Evolutionary conservation across 2,797 vertebrate species (phyloP), one percentile per base, ranked within the genome.

Genomic region (Hoplostethus mediterraneus): DNA sequence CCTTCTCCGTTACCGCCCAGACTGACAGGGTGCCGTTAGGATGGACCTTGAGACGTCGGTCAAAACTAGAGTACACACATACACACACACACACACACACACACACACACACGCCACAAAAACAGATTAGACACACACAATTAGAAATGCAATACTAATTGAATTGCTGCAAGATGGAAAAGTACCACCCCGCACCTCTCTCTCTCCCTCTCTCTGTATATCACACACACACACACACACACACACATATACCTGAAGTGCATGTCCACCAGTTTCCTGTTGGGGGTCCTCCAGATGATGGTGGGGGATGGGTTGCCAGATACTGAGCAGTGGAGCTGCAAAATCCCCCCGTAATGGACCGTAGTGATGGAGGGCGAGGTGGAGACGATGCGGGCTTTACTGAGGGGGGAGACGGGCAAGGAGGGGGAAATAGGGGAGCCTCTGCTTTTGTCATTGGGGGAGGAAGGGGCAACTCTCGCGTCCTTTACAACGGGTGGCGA

Each of bases 251-350:
- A 98, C 98, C 97, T 98, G 91, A 95, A 96, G 31, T 96, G 85
- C 3, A 93, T 82, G 73, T 99, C 96, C 33, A 97, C 92, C 77
- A 97, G 92, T 73, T 96, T 95, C 84, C 94, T 96, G 25, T 88
- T 94, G 0, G 97, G 97, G 3, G 96, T 94, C 49, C 97, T 95
- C 98, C 98, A 99, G 51, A 98, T 93, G 80, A 98, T 95, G 47
- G 90, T 95, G 2, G 97, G 96, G 67, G 92, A 84, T 60, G 98
- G 97, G 76, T 95, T 95, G 49, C 97, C 97, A 8, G 94, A 94
- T 65, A 96, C 96, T 63, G 92, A 92, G 75, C 97, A 99, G 87
- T 97, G 92, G 56, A 99, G 93, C 52, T 64, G 90, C 53, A 99
- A 88, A 63, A 72, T 71, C 0, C 80, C 88, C 0, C 97, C 97